Evolutionary conservation across 2,797 vertebrate genomes (phyloP), one percentile per base, ranked within the genome.

Genomic region (Thamnophis elegans): DNA sequence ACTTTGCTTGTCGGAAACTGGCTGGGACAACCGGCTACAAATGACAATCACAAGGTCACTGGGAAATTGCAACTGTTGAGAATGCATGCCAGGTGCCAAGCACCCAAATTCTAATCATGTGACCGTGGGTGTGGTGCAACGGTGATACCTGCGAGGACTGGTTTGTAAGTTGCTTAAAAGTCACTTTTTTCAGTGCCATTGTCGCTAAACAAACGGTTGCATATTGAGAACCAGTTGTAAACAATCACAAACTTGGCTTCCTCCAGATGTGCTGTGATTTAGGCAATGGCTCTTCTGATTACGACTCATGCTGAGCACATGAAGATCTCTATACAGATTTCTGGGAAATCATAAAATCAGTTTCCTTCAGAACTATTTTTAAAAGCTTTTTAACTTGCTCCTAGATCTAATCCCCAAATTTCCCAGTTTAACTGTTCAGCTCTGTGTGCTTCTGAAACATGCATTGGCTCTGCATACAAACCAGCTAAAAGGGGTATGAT

Each of bases 401-500:
- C 32, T 42, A 78, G 16, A 78, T 78, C 73, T 18, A 22, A 20
- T 14, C 3, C 7, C 8, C 32, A 42, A 22, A 78, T 78, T 42
- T 42, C 8, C 68, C 68, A 42, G 16, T 11, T 20, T 20, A n/a
- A 68, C n/a, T 68, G 13, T 32, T n/a, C 7, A 25, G 36, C 92
- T 58, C 11, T 36, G 16, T 47, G 58, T 20, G 53, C 2, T 85
- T 89, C 86, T 88, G 73, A 95, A 95, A 89, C 85, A 65, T 20
- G 7, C 53, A 10, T 93, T 93, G 36, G 26, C 28, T 53, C 32
- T 56, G 73, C 32, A n/a, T 89, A n/a, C 8, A 12, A 47, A 59
- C 6, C 91, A 78, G 9, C 47, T 54, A 62, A 88, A 73, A n/a
- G 26, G 28, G 7, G 36, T 42, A n/a, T n/a, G n/a, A 51, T 42